These are phyloP conservation scores for Octopus bimaculoides DNA, from an alignment of 1,140 invertebrate genomes.

Conservation along the genomic window DNA sequence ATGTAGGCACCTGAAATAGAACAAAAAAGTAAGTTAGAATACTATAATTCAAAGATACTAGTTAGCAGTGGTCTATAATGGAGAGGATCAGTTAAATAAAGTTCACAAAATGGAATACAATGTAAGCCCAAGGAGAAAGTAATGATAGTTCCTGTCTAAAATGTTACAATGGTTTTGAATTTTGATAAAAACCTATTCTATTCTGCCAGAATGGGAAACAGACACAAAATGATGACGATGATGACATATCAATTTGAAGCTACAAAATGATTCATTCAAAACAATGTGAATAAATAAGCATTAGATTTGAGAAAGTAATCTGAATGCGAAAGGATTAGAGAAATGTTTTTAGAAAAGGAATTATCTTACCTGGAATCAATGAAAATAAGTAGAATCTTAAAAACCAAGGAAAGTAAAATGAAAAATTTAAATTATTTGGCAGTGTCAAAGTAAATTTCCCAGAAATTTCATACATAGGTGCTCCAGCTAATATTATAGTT, in stretches of 20 bases:
- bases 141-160: too few relatives aligned
- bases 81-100: too few relatives aligned
- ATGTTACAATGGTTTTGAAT: too few relatives aligned
- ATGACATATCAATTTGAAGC: neutral
- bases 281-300: neutral
- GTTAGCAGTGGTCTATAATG: too few relatives aligned
- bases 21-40: neutral
- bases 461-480: constrained; percentile 87
- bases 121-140: too few relatives aligned
- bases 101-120: too few relatives aligned
- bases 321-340: neutral
- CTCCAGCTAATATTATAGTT: constrained; percentile 63
- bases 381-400: constrained; percentile 77
- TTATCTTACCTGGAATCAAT: constrained; percentile 66
- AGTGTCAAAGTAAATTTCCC: constrained; percentile 72
- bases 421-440: constrained; percentile 82
- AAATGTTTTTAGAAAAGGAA: neutral
- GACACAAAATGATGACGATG: neutral
- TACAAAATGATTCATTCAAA: neutral
- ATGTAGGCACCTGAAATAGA: constrained; percentile 32
- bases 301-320: neutral
- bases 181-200: too few relatives aligned
- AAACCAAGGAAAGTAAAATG: constrained; percentile 80
- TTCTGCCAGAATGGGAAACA: too few relatives aligned
- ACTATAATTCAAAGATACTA: too few relatives aligned